Conservation (phyloP, 2,888 invertebrate genomes). For the Bruchidius siliquastri region DNA sequence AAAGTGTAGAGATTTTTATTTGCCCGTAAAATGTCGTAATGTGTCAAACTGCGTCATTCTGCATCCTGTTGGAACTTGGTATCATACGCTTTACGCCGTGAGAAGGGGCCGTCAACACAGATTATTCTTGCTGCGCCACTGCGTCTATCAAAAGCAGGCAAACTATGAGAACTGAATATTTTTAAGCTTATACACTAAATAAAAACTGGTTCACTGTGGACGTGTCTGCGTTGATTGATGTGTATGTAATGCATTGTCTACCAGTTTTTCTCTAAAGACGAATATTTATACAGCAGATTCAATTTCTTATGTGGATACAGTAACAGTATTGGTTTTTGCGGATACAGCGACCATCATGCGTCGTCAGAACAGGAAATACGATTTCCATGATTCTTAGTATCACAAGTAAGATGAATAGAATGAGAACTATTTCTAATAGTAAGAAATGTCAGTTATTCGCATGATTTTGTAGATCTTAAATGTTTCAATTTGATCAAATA, state of each 20-base stretch:
- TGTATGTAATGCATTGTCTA: neutral
- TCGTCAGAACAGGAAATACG: neutral
- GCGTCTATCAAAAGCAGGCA: neutral
- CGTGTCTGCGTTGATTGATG: neutral
- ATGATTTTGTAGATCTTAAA: no score
- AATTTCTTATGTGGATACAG: neutral
- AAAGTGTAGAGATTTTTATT: no score
- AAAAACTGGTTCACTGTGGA: neutral
- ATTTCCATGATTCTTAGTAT: neutral
- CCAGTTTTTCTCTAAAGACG: neutral
- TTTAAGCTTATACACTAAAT: neutral
- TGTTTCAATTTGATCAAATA: no score
- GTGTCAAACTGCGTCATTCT: no score
- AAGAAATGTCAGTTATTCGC: no score
- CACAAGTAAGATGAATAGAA: no score
- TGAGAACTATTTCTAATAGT: no score
- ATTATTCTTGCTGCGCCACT: neutral
- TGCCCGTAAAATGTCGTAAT: no score
- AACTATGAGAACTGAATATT: neutral
- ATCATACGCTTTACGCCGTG: no score
- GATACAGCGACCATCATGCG: neutral
- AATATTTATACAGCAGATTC: neutral
- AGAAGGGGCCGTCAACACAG: no score
- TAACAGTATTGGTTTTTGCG: neutral
- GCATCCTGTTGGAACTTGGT: no score